Evolutionary conservation across 2,888 invertebrate species (phyloP).

Genomic region (Didymodactylos carnosus): DNA sequence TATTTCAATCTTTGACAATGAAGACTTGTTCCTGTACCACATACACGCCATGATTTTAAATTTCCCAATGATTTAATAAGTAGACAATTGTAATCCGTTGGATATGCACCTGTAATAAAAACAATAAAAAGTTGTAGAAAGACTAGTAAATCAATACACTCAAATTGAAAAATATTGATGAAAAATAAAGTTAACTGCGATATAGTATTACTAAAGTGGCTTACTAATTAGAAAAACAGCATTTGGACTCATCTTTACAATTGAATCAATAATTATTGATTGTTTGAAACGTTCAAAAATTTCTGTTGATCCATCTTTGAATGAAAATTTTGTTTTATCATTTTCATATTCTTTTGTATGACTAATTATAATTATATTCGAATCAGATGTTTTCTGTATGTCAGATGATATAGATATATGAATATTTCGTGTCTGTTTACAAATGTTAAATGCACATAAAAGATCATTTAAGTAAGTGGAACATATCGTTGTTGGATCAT

Average conservation of each 20-base stretch:
- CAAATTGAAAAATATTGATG: background rate
- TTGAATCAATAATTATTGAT: background rate
- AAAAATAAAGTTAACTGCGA: background rate
- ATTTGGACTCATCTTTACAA: background rate
- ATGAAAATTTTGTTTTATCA: background rate
- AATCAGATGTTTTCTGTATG: background rate
- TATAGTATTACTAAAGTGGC: no score
- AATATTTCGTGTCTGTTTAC: background rate
- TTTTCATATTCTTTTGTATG: no score
- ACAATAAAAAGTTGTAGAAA: background rate
- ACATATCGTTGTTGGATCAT: background rate
- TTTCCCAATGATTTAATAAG: background rate
- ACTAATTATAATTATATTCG: background rate
- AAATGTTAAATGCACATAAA: background rate
- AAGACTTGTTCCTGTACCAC: background rate
- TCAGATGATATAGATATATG: background rate
- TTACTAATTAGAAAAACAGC: background rate
- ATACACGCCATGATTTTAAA: background rate
- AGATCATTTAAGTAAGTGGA: background rate
- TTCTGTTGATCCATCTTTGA: background rate
- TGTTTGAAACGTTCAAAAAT: background rate
- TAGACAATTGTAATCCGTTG: background rate
- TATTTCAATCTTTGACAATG: background rate
- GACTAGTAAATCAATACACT: no score
- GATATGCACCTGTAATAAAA: background rate